Evolutionary conservation across 2,888 invertebrate genomes (phyloP).

Genomic region (Colletes collaris): DNA sequence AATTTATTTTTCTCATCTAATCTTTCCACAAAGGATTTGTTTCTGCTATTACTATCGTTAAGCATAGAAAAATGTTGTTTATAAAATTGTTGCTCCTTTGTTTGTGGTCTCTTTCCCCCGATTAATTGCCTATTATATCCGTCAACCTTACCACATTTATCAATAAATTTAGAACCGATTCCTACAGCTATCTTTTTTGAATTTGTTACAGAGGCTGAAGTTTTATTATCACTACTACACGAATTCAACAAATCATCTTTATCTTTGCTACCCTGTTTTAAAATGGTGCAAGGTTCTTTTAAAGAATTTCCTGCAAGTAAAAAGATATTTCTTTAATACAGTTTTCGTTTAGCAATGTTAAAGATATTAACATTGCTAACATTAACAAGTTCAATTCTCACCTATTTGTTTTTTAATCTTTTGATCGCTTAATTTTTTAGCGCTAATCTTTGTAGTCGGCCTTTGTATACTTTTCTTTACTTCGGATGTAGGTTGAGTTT

Average conservation of each 20-base stretch:
- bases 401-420: conserved; percentile 36
- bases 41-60: conserved; percentile 40
- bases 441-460: conserved; percentile 21
- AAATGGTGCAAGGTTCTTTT: conserved; percentile 24
- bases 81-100: conserved; percentile 66
- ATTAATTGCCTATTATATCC: conserved; percentile 57
- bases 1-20: conserved; percentile 49
- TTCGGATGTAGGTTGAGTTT: conserved; percentile 27
- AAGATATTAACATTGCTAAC: not conserved
- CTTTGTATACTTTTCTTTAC: conserved; percentile 31
- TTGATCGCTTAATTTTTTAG: conserved; percentile 30
- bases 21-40: conserved; percentile 19
- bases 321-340: not conserved
- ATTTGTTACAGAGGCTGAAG: conserved; percentile 16
- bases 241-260: conserved; percentile 32
- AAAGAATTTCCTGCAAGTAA: conserved; percentile 41
- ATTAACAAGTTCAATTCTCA: conserved; percentile 9
- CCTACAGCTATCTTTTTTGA: conserved; percentile 23
- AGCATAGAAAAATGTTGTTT: conserved; percentile 44
- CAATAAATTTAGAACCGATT: conserved; percentile 38
- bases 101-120: conserved; percentile 65
- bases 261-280: conserved; percentile 44
- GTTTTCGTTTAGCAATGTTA: not conserved
- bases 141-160: conserved; percentile 63
- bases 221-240: conserved; percentile 28